Evolutionary conservation across 1,140 invertebrate species (phyloP).

Genomic region (Brachionus plicatilis): DNA sequence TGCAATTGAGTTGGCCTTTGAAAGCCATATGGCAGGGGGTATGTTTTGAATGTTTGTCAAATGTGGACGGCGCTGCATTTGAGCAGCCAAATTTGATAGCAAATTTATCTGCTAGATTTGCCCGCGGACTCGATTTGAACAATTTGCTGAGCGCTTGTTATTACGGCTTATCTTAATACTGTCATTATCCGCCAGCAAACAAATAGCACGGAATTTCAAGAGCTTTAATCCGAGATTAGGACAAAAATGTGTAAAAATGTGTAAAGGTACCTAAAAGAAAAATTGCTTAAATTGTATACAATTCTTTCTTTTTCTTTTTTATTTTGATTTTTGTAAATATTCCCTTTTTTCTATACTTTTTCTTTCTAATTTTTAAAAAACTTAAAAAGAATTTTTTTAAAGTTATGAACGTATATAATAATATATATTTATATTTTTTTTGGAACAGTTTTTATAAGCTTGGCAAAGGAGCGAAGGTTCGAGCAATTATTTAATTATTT

Average conservation of each 20-base stretch:
- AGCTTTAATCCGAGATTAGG: conserved; percentile 11
- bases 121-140: not conserved
- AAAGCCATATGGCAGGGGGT: conserved; percentile 13
- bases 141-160: not conserved
- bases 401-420: no score
- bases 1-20: not conserved
- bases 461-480: no score
- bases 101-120: conserved; percentile 26
- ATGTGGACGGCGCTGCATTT: not conserved
- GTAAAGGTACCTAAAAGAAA: no score
- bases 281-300: no score
- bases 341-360: no score
- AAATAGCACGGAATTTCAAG: not conserved
- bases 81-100: not conserved
- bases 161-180: conserved; percentile 26
- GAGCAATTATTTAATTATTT: no score
- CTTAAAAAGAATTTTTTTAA: no score
- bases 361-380: no score
- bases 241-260: not conserved
- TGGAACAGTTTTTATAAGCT: no score
- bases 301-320: no score
- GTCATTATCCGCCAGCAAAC: not conserved
- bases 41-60: conserved; percentile 36
- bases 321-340: no score
- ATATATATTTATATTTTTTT: no score